These are phyloP conservation scores for Aphis gossypii DNA, from an alignment of 1,140 invertebrate species.

Conservation along the genomic window DNA sequence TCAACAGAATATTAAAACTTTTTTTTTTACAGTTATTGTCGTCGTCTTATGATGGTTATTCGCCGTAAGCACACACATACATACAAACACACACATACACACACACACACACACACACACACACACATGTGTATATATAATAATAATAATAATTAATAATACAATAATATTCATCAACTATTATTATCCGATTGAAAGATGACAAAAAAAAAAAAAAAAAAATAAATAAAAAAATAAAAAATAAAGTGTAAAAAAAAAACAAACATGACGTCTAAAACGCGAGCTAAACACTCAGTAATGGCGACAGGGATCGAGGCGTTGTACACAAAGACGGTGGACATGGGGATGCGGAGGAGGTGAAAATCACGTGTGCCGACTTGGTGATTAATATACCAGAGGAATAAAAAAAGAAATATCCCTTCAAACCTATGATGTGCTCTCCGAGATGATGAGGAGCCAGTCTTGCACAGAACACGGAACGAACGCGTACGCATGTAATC, in stretches of 20 bases:
- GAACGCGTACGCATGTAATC: not conserved
- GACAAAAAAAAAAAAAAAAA: not conserved
- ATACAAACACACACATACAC: not conserved
- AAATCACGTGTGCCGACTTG: conserved; percentile 54
- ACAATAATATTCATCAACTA: conserved; percentile 50
- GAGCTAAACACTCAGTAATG: conserved; percentile 55
- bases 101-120: not conserved
- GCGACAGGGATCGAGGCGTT: conserved; percentile 38
- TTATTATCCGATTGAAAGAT: conserved; percentile 57
- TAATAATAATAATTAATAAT: conserved; percentile 18
- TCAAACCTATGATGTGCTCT: not conserved
- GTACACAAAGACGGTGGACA: no score
- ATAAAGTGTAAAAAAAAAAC: not conserved
- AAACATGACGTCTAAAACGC: conserved; percentile 47
- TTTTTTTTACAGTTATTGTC: not conserved
- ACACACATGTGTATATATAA: not conserved
- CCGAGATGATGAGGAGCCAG: not conserved
- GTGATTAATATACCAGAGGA: conserved; percentile 33
- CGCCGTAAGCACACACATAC: not conserved
- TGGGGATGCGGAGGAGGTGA: conserved; percentile 30
- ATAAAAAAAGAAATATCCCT: conserved; percentile 41
- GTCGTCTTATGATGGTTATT: conserved; percentile 26
- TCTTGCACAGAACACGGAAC: conserved; percentile 33
- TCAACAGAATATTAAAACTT: not conserved
- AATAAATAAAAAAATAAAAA: conserved; percentile 8